Base-by-base conservation (phyloP, 1,140 invertebrate species). In the Ectropis grisescens region DNA sequence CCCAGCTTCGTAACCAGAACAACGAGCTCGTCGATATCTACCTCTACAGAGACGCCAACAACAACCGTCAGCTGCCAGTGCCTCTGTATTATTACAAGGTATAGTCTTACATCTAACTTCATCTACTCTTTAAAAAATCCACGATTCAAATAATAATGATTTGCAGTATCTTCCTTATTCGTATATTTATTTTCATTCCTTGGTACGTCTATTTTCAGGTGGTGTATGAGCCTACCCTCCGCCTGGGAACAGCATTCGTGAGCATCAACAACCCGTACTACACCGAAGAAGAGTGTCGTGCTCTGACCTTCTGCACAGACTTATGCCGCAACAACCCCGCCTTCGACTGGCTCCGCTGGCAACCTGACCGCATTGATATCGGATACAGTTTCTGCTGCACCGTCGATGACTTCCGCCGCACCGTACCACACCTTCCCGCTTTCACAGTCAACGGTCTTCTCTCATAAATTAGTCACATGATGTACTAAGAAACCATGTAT, bases 371-470 rank as follows among this genome's bases (percentile, higher is more conserved):
- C 47, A 82, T 87, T 15, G 72, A 64, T 13, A 49, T 81, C 1
- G 90, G 90, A 0, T 87, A 86, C 54, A 86, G 85, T 4, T 90
- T 90, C 54, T 89, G 87, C 31, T 91, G 90, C 56, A 78, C 80
- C 7, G 76, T 90, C 6, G 56, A 76, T 24, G 86, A 89, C 15
- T 86, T 91, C 57, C 71, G 85, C 28, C 82, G 66, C 38, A 60
- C 62, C 1, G 79, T 90, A 11, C 72, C 67, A 1, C 65, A 81
- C 23, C 48, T 88, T 7, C 86, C 86, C 0, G 19, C 46, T 10
- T 66, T 86, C n/a, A 46, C 62, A 29, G 81, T 84, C 14, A 52
- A 57, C n/a, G 65, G 65, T 2, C 50, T 84, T 9, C 39, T 84
- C 8, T 33, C 62, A 26, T 78, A 64, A 60, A 4, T 22, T 22